Conservation (phyloP, 2,888 invertebrate species). For the Microplitis manilae region DNA sequence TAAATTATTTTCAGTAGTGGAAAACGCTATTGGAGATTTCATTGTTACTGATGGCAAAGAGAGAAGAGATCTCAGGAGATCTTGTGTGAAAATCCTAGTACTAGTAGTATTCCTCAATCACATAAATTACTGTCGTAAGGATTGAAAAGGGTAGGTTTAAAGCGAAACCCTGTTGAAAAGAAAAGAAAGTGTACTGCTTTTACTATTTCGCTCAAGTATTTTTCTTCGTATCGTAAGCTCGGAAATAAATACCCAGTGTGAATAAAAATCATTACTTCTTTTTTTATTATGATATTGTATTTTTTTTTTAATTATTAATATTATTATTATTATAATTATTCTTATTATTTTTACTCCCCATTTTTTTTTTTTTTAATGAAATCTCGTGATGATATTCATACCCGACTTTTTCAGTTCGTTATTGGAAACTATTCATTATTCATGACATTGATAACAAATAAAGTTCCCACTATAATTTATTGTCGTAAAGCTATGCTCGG, state of each 20-base stretch:
- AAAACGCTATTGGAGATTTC: slow-evolving; percentile 14
- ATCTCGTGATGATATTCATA: not conserved
- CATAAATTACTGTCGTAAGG: slow-evolving; percentile 38
- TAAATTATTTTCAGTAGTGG: slow-evolving; percentile 16
- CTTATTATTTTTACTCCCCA: not conserved
- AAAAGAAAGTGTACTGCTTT: slow-evolving; percentile 15
- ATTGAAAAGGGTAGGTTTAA: slow-evolving; percentile 29
- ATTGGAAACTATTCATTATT: slow-evolving; percentile 56
- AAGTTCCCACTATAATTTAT: slow-evolving; percentile 54
- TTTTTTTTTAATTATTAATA: not conserved
- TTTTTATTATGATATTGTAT: not conserved
- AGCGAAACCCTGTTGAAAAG: slow-evolving; percentile 19
- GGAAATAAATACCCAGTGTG: not conserved
- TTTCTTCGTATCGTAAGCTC: not conserved
- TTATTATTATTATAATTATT: slow-evolving; percentile 10
- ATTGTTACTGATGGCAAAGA: slow-evolving; percentile 32
- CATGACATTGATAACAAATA: slow-evolving; percentile 54
- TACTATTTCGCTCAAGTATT: slow-evolving; percentile 19
- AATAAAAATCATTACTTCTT: slow-evolving; percentile 1
- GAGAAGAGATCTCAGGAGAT: slow-evolving; percentile 39
- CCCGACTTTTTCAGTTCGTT: slow-evolving; percentile 38
- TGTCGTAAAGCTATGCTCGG: slow-evolving; percentile 42
- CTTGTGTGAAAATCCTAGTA: slow-evolving; percentile 32
- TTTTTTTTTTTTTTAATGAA: not conserved
- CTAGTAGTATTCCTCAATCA: slow-evolving; percentile 33